Evolutionary conservation across 2,797 vertebrate species (phyloP).

Genomic region (Enteromius mattozi): DNA sequence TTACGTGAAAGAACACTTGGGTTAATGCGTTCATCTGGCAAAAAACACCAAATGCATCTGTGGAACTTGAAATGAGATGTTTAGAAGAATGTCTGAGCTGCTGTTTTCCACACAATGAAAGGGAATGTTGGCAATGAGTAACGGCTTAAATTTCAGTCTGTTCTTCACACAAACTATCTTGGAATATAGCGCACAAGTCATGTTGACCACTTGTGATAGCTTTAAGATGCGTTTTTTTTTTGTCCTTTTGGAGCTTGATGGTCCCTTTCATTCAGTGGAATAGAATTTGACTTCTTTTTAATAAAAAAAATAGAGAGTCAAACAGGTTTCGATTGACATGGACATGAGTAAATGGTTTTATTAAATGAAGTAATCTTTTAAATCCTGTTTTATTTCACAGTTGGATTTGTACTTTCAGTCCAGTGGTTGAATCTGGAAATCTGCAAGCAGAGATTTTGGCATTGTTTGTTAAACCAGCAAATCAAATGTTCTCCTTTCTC

Average conservation of each 20-base stretch:
- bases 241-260: background rate
- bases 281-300: background rate
- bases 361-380: background rate
- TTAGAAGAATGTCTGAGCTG: conserved; percentile 1
- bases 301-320: background rate
- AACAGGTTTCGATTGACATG: background rate
- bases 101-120: background rate
- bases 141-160: background rate
- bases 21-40: conserved; percentile 57
- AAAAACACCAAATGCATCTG: conserved; percentile 4
- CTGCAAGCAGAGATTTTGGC: background rate
- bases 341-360: background rate
- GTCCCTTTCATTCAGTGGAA: background rate
- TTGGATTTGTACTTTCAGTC: background rate
- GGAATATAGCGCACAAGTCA: background rate
- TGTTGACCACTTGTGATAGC: background rate
- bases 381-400: conserved; percentile 1
- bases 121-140: background rate
- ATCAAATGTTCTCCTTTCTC: conserved; percentile 13
- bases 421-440: background rate
- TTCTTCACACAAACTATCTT: background rate
- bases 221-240: background rate
- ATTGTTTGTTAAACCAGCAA: conserved; percentile 8
- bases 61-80: background rate
- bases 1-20: conserved; percentile 44